phyloP scores from a whole-genome alignment of 2,113 vertebrate species.

The Rhinoptilus africanus region DNA sequence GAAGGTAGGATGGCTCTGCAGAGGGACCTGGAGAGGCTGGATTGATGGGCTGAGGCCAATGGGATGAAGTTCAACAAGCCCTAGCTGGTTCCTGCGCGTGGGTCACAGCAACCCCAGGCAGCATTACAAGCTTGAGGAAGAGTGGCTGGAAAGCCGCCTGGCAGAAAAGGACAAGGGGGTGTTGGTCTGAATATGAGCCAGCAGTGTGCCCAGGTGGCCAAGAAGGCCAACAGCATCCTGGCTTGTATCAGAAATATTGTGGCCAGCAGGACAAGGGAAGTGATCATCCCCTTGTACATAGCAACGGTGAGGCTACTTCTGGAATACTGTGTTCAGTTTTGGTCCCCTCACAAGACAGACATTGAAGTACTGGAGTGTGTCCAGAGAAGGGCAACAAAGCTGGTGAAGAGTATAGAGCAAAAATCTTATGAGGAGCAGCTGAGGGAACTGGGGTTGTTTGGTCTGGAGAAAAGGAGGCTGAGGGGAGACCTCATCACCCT shows the following conservation, averaged over 20 bases:
- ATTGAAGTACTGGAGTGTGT: neutral
- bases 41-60: too few species aligned
- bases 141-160: neutral
- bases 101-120: neutral
- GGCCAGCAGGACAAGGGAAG: neutral
- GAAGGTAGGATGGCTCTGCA: too few species aligned
- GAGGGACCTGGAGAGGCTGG: too few species aligned
- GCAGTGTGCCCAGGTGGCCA: neutral
- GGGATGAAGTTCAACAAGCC: neutral
- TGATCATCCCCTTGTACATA: neutral
- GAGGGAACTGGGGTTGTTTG: neutral
- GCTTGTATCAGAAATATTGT: neutral
- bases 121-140: neutral
- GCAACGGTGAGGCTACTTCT: neutral
- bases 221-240: neutral
- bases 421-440: neutral
- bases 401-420: neutral
- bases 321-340: neutral
- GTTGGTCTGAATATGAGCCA: neutral
- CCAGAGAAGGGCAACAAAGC: neutral
- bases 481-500: neutral
- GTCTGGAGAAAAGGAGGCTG: neutral
- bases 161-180: neutral
- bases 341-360: neutral
- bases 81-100: neutral